Evolutionary conservation across 2,888 invertebrate species (phyloP), one percentile per base, ranked within the genome.

Genomic region (Plemyria rubiginata): DNA sequence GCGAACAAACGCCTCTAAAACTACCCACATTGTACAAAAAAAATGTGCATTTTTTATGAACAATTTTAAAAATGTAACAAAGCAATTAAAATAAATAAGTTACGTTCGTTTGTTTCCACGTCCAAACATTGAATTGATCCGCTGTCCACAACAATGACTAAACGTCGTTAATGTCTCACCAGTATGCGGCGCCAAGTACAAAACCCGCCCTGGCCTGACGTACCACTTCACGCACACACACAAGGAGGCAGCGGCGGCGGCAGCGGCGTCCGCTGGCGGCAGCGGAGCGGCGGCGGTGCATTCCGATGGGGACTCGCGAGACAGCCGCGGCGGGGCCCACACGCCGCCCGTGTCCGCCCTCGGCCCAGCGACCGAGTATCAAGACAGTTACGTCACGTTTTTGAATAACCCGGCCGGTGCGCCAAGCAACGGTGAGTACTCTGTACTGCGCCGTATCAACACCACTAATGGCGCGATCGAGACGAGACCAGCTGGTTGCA

Each of bases 171-270:
- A 29, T 55, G 57, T 70, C 48, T 62, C 50, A 28, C 89, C 95
- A 97, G 97, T 97, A 87, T 99, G 98, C 95, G 97, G 97, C 87
- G 98, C 98, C 81, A 96, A 98, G 84, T 98, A 99, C 96, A 98
- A 99, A 95, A 98, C 98, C 72, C 95, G 98, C 76, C 98, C 98
- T 74, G 98, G 98, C 75, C 95, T 99, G 85, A 98, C 97, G 79
- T 98, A 98, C 94, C 98, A 99, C 95, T 97, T 97, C 94, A 96
- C 96, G 83, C 98, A 98, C 94, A 97, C 97, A 82, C 97, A 98
- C 94, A 94, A 94, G 88, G 94, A 94, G 80, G 92, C 94, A 69
- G 70, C 82, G 13, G 73, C 89, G 80, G 51, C 67, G 60, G 74
- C 74, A 51, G 66, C 59, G n/a, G 48, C 48, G 12, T 68, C 76